A percentile compares a stretch with the other conserved stretches of the same genome.
These are phyloP conservation scores for Crax fasciolata DNA, from an alignment of 2,797 vertebrate species.

Conservation along the genomic window DNA sequence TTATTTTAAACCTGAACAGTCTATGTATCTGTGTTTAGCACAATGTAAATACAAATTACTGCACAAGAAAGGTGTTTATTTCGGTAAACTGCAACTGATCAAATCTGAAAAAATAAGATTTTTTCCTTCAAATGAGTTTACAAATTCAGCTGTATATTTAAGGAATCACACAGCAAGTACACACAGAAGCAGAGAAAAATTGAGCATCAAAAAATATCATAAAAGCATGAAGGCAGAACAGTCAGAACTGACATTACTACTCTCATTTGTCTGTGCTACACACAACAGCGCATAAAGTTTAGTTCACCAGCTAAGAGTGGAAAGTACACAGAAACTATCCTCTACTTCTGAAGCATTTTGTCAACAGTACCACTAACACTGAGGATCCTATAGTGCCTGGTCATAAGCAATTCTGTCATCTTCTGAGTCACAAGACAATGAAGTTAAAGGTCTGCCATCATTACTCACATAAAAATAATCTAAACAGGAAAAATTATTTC, in stretches of 20 bases:
- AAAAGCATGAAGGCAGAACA: not conserved
- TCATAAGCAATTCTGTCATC: not conserved
- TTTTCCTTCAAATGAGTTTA: not conserved
- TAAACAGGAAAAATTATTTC: not conserved
- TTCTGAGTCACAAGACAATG: not conserved
- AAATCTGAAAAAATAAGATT: constrained; percentile 3
- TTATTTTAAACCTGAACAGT: not conserved
- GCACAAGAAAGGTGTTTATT: not conserved
- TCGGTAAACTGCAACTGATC: not conserved
- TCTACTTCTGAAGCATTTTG: not conserved
- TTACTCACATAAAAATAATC: not conserved
- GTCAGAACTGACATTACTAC: not conserved
- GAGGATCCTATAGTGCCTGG: not conserved
- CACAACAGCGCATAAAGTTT: not conserved
- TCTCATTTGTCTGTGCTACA: not conserved
- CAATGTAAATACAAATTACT: not conserved
- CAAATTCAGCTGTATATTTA: not conserved
- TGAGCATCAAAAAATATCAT: not conserved
- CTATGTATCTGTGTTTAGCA: not conserved
- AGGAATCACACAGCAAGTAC: not conserved
- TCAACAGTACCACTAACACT: not conserved
- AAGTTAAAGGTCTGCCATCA: not conserved
- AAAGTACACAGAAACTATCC: not conserved
- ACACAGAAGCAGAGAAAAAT: not conserved
- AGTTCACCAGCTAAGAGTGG: not conserved